Evolutionary conservation across 2,113 vertebrate genomes (phyloP).

Genomic region (Phrynosoma blainvillii): DNA sequence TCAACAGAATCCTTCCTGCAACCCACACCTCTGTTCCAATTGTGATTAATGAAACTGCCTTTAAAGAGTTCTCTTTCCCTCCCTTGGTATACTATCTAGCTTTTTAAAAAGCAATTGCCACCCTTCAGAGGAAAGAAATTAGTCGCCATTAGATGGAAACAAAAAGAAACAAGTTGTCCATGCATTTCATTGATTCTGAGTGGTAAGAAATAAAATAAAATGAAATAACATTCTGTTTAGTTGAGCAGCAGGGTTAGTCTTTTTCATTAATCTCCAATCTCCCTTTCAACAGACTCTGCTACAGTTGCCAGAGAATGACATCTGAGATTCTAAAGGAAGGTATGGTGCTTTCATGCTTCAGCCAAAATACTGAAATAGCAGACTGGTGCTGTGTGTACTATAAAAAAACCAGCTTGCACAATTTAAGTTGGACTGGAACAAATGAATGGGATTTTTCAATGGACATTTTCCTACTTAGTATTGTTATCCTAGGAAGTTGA

Average conservation of each 20-base stretch:
- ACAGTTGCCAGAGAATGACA: conserved; percentile 43
- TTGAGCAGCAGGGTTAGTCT: conserved; percentile 18
- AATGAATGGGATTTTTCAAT: conserved; percentile 1
- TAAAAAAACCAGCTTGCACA: background rate
- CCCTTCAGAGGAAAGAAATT: conserved; percentile 40
- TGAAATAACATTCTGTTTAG: conserved; percentile 44
- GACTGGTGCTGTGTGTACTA: conserved; percentile 10
- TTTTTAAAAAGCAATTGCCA: conserved; percentile 42
- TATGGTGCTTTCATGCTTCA: conserved; percentile 28
- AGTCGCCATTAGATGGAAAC: conserved; percentile 41
- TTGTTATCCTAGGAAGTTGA: background rate
- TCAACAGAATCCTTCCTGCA: conserved; percentile 20
- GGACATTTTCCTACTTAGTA: background rate
- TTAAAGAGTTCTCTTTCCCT: conserved; percentile 48
- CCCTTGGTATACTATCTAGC: conserved; percentile 13
- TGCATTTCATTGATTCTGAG: conserved; percentile 45
- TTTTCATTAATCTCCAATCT: conserved; percentile 12
- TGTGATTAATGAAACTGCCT: conserved; percentile 46
- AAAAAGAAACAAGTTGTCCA: conserved; percentile 32
- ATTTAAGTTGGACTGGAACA: background rate
- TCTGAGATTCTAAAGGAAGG: conserved; percentile 41
- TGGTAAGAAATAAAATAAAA: conserved; percentile 42
- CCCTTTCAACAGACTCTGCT: conserved; percentile 55
- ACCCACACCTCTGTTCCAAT: background rate
- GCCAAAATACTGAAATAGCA: conserved; percentile 6